Evolutionary conservation across 2,888 invertebrate species (phyloP).

Genomic region (Thera obeliscata): DNA sequence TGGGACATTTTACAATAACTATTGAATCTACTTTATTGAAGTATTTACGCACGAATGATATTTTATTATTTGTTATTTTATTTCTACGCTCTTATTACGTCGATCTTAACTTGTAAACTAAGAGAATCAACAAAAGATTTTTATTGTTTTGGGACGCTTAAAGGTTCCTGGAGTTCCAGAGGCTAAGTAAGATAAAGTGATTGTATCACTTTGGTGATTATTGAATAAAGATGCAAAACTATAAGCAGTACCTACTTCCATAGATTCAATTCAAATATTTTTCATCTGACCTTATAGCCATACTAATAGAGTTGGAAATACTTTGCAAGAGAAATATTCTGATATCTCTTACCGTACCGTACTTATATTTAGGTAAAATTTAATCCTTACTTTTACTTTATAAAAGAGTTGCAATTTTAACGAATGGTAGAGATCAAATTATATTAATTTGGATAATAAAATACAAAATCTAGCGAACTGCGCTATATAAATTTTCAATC

Average conservation of each 20-base stretch:
- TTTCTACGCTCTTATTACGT: background rate
- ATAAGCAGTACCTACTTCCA: background rate
- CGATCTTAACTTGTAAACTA: background rate
- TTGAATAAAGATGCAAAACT: conserved; percentile 2
- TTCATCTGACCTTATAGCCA: background rate
- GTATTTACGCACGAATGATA: background rate
- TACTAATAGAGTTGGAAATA: background rate
- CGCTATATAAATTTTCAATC: conserved; percentile 23
- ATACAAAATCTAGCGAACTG: conserved; percentile 25
- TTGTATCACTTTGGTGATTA: conserved; percentile 14
- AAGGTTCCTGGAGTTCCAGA: too few relatives aligned
- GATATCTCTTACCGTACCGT: background rate
- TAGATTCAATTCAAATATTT: background rate
- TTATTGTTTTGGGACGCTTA: too few relatives aligned
- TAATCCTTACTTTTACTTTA: background rate
- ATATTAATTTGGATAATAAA: conserved; percentile 21
- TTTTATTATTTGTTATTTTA: conserved; percentile 6
- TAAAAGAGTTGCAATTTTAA: conserved; percentile 27
- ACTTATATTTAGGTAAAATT: background rate
- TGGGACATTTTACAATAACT: background rate
- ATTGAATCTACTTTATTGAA: background rate
- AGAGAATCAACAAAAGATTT: too few relatives aligned
- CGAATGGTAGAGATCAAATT: conserved; percentile 29
- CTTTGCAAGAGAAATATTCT: background rate
- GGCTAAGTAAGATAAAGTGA: conserved; percentile 1